Percentiles rank a stretch among this genome's conserved stretches.
Evolutionary conservation across 2,888 invertebrate genomes (phyloP).

Genomic region (Alloplasta piceator): DNA sequence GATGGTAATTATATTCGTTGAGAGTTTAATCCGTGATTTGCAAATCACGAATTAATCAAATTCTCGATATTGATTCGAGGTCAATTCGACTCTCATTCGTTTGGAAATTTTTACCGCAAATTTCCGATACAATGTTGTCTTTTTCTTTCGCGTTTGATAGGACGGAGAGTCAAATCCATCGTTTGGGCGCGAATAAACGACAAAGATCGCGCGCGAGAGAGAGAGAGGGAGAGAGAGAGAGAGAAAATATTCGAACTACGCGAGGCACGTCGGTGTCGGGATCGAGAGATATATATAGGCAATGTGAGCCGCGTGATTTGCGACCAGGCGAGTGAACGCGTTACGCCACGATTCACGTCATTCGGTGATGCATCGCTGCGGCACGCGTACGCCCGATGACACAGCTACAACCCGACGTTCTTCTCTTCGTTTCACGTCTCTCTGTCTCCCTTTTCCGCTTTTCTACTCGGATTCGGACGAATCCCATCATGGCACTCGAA

Average conservation of each 20-base stretch:
- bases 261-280: conserved; percentile 56
- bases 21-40: not conserved
- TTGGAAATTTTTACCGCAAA: conserved; percentile 21
- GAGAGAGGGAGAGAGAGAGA: conserved; percentile 58
- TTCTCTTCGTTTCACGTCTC: conserved; percentile 38
- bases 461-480: conserved; percentile 26
- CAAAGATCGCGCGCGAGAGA: conserved; percentile 51
- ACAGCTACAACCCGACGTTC: conserved; percentile 68
- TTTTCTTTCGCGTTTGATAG: conserved; percentile 3
- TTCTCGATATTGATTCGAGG: not conserved
- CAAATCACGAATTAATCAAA: not conserved
- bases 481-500: conserved; percentile 27
- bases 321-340: conserved; percentile 72
- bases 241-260: conserved; percentile 54
- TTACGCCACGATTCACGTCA: conserved; percentile 77
- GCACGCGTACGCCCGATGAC: conserved; percentile 77
- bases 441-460: conserved; percentile 4
- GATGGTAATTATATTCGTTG: not conserved
- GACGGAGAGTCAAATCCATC: conserved; percentile 16
- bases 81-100: conserved; percentile 9
- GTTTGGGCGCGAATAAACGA: conserved; percentile 16
- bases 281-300: conserved; percentile 38
- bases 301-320: conserved; percentile 76
- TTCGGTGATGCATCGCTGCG: conserved; percentile 81
- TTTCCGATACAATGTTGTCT: conserved; percentile 33